phyloP scores from a whole-genome alignment of 2,113 vertebrate species.

The Loxodonta africana region DNA sequence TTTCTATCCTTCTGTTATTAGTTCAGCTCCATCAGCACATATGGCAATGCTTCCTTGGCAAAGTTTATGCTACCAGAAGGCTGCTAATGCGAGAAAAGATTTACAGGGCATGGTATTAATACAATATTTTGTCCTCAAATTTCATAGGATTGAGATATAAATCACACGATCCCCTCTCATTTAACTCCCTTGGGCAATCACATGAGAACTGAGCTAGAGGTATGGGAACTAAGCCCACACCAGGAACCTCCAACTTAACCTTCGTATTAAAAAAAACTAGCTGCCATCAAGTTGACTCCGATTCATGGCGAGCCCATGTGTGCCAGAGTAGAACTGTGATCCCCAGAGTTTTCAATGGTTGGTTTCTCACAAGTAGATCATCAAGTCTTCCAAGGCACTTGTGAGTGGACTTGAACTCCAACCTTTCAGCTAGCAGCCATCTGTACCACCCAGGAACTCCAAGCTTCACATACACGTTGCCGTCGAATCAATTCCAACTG shows the following conservation, averaged over 20 bases:
- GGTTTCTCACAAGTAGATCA: not conserved
- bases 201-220: not conserved
- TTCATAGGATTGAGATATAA: slow-evolving; percentile 74
- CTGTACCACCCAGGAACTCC: not conserved
- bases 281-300: not conserved
- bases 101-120: slow-evolving; percentile 80
- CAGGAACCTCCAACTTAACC: not conserved
- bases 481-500: not conserved
- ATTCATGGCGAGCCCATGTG: no score
- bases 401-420: not conserved
- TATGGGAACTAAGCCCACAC: not conserved
- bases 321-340: not conserved
- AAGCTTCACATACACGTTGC: not conserved
- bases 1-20: slow-evolving; percentile 76
- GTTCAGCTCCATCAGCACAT: slow-evolving; percentile 79
- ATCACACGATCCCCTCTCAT: slow-evolving; percentile 65
- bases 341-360: not conserved
- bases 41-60: slow-evolving; percentile 79
- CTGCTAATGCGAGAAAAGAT: slow-evolving; percentile 84
- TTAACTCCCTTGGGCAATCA: not conserved
- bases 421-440: not conserved
- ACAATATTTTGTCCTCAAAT: slow-evolving; percentile 77
- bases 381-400: not conserved
- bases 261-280: not conserved
- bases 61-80: slow-evolving; percentile 65